Percentiles rank a stretch among this genome's conserved stretches.
Evolutionary conservation across 2,888 invertebrate species (phyloP).

Genomic region (Nomada hirtipes): DNA sequence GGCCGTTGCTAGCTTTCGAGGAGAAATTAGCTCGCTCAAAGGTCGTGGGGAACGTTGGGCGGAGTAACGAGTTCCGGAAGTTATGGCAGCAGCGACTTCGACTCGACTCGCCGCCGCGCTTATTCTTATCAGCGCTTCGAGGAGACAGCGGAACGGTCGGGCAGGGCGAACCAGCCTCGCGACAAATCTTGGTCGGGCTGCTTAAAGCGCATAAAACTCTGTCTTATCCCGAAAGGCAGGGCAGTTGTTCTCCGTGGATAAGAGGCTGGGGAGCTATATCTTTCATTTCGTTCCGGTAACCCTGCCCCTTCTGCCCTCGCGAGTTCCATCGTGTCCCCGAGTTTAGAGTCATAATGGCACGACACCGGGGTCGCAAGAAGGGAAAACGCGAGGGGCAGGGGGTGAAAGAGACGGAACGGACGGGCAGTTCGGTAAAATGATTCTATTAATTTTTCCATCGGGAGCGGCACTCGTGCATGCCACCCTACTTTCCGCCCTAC

Average conservation of each 20-base stretch:
- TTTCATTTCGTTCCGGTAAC: slow-evolving; percentile 68
- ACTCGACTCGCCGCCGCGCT: slow-evolving; percentile 32
- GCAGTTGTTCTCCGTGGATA: slow-evolving; percentile 60
- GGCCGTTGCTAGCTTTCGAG: not conserved
- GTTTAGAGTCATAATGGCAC: slow-evolving; percentile 59
- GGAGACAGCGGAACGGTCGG: slow-evolving; percentile 36
- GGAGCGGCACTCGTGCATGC: slow-evolving; percentile 83
- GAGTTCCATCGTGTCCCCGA: slow-evolving; percentile 51
- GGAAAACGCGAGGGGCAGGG: slow-evolving; percentile 6
- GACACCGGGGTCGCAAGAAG: slow-evolving; percentile 21
- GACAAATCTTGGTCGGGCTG: slow-evolving; percentile 77
- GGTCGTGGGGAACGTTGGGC: slow-evolving; percentile 22
- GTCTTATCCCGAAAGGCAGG: slow-evolving; percentile 70
- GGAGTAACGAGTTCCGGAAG: slow-evolving; percentile 47
- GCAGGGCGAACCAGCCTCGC: slow-evolving; percentile 66
- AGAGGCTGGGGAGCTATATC: slow-evolving; percentile 70
- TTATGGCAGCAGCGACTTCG: slow-evolving; percentile 37
- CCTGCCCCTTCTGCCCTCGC: slow-evolving; percentile 48
- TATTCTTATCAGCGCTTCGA: slow-evolving; percentile 59
- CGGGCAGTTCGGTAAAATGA: slow-evolving; percentile 80
- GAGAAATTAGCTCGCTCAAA: slow-evolving; percentile 23
- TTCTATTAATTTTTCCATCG: slow-evolving; percentile 84
- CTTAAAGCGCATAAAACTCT: slow-evolving; percentile 76
- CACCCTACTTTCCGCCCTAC: slow-evolving; percentile 72
- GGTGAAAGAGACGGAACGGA: slow-evolving; percentile 38